Evolutionary conservation across 2,113 vertebrate genomes (phyloP).

Genomic region (Anser cygnoides): DNA sequence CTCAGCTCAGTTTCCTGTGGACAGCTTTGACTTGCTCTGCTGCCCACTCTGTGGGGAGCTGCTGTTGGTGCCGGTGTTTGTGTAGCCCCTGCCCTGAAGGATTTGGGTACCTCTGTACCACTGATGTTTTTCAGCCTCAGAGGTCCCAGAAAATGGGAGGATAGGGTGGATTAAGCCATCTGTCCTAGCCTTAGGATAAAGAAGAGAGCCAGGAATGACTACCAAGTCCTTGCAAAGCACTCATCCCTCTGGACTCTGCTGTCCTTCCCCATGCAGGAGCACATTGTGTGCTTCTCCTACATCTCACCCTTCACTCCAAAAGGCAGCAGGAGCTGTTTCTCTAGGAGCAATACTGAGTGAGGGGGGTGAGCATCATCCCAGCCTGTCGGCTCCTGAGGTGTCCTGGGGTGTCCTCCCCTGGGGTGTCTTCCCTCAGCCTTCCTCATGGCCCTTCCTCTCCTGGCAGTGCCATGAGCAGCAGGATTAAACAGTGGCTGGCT

Average conservation of each 20-base stretch:
- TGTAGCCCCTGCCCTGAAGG: background rate
- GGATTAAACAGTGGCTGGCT: background rate
- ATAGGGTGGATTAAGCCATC: background rate
- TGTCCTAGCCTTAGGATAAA: background rate
- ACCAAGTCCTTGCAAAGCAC: background rate
- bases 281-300: rapidly evolving
- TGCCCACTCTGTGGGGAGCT: background rate
- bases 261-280: background rate
- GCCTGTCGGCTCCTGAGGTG: background rate
- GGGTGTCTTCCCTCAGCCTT: background rate
- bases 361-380: background rate
- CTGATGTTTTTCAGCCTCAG: background rate
- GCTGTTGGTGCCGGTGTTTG: background rate
- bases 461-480: background rate
- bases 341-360: background rate
- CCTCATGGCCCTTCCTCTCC: background rate
- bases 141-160: background rate
- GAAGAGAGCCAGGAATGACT: background rate
- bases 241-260: background rate
- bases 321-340: background rate
- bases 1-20: background rate
- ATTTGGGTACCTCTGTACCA: background rate
- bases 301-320: background rate
- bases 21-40: background rate
- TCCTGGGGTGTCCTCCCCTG: background rate